Conservation (phyloP, 2,113 vertebrate species). For the Raphicerus campestris region DNA sequence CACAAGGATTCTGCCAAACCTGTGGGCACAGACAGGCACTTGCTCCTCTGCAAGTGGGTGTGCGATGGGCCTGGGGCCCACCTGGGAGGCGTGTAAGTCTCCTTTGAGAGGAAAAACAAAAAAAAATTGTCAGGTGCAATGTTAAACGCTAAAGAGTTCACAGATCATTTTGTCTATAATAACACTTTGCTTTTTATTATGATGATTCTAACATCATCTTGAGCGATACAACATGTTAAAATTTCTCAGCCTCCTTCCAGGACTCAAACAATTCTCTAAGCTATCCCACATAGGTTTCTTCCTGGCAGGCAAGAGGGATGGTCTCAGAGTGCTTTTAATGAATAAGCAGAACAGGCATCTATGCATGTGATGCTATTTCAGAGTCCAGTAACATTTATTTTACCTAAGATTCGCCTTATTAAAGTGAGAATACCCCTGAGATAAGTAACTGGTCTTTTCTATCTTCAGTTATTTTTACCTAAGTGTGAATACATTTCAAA, state of each 20-base stretch:
- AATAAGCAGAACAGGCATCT: neutral
- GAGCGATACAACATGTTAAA: neutral
- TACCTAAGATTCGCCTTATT: constrained; percentile 18
- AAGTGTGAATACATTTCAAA: neutral
- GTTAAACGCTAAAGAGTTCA: neutral
- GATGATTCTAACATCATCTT: neutral
- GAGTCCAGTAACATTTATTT: constrained; percentile 23
- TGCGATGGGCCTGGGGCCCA: neutral
- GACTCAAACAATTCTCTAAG: neutral
- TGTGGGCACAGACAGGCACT: neutral
- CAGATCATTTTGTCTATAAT: neutral
- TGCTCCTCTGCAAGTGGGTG: neutral
- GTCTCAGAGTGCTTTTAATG: neutral
- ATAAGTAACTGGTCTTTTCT: neutral
- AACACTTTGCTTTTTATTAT: neutral
- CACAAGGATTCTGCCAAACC: neutral
- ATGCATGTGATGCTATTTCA: neutral
- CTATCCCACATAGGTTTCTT: neutral
- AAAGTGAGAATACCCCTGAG: constrained; percentile 13
- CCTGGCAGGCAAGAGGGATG: neutral
- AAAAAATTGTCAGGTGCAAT: neutral
- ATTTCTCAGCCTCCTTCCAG: neutral
- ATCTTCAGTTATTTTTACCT: constrained; percentile 11
- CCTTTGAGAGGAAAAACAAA: neutral
- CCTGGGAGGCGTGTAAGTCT: neutral